phyloP scores from a whole-genome alignment of 2,888 invertebrate genomes.

The Clivina fossor region DNA sequence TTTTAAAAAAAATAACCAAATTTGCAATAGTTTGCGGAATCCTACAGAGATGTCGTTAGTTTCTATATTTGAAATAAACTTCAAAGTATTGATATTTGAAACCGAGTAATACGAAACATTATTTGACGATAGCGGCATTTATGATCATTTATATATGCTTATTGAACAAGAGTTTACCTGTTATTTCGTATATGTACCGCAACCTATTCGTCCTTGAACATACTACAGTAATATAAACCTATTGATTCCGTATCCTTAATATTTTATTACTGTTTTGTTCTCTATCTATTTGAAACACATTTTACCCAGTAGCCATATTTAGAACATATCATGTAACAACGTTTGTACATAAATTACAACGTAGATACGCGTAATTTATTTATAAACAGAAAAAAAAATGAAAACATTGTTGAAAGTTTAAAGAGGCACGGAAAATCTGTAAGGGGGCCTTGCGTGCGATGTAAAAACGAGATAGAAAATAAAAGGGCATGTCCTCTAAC shows the following conservation, averaged over 20 bases:
- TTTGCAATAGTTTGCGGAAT: background rate
- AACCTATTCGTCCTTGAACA: constrained; percentile 23
- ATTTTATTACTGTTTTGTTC: constrained; percentile 31
- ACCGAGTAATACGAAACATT: too few relatives aligned
- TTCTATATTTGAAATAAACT: background rate
- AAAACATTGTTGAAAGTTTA: too few relatives aligned
- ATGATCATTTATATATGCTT: too few relatives aligned
- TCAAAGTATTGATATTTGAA: constrained; percentile 17
- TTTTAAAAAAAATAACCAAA: too few relatives aligned
- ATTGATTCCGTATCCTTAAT: constrained; percentile 34
- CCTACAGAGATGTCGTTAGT: constrained; percentile 5
- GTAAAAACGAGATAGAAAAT: too few relatives aligned
- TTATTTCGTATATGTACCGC: constrained; percentile 4
- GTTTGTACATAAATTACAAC: constrained; percentile 23
- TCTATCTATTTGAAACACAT: constrained; percentile 21
- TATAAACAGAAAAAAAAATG: too few relatives aligned
- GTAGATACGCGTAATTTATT: too few relatives aligned
- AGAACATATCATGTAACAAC: constrained; percentile 14
- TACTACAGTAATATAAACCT: constrained; percentile 32
- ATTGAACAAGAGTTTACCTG: too few relatives aligned
- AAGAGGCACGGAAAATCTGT: too few relatives aligned
- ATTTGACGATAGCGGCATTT: too few relatives aligned
- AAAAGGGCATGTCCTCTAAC: too few relatives aligned
- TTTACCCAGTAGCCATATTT: constrained; percentile 22
- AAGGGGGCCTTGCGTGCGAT: too few relatives aligned